phyloP scores from a whole-genome alignment of 2,113 vertebrate genomes.

The Perca schrenkii region DNA sequence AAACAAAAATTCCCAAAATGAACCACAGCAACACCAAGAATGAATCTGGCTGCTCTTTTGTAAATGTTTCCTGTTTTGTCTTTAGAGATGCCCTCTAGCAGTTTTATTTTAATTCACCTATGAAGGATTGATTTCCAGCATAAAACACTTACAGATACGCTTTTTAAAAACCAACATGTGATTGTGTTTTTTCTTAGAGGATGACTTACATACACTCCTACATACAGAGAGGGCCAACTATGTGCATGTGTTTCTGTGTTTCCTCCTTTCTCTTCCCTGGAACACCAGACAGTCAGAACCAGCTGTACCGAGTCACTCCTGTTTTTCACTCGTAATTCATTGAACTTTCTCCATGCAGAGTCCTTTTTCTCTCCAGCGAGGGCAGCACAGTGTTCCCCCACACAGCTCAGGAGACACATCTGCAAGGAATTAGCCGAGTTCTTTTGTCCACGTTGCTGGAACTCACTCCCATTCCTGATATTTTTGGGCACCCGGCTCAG shows the following conservation, averaged over 20 bases:
- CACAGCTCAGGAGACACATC: constrained; percentile 73
- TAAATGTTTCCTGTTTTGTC: constrained; percentile 49
- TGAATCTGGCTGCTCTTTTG: constrained; percentile 4
- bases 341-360: constrained; percentile 46
- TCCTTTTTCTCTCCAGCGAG: constrained; percentile 25
- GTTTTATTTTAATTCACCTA: constrained; percentile 4
- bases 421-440: constrained; percentile 83
- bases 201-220: constrained; percentile 34
- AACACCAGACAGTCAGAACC: constrained; percentile 69
- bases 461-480: constrained; percentile 62
- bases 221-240: constrained; percentile 68
- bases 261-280: constrained; percentile 34
- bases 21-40: not conserved
- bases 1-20: constrained; percentile 5
- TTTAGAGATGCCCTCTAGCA: not conserved
- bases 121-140: not conserved
- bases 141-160: not conserved
- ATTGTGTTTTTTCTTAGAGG: constrained; percentile 26
- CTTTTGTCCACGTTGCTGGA: constrained; percentile 82
- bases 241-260: constrained; percentile 50
- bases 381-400: constrained; percentile 60
- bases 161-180: not conserved
- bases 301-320: constrained; percentile 68
- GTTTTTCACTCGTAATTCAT: constrained; percentile 69
- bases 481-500: constrained; percentile 31